These are phyloP conservation scores for Pangasius macronema DNA, from an alignment of 2,797 vertebrate genomes.

Conservation along the genomic window DNA sequence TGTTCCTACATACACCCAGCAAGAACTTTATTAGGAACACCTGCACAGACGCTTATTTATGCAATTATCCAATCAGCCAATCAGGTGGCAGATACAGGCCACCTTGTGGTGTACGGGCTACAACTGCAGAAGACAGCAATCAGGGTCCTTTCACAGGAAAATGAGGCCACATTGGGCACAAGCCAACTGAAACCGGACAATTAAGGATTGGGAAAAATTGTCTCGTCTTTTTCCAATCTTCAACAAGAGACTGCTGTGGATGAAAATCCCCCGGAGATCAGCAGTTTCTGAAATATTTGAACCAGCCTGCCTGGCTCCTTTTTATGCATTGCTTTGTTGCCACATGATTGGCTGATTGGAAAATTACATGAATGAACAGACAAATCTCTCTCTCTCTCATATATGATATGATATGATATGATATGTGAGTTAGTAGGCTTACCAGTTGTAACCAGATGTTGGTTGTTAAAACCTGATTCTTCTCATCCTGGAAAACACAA, in stretches of 20 bases:
- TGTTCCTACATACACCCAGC: not conserved
- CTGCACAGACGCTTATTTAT: not conserved
- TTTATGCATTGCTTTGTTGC: not conserved
- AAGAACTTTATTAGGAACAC: not conserved
- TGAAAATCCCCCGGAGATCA: not conserved
- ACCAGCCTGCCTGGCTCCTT: not conserved
- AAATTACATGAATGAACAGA: too few relatives aligned
- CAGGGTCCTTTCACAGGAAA: not conserved
- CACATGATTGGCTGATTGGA: too few relatives aligned
- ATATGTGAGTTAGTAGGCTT: constrained; percentile 61
- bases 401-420: not conserved
- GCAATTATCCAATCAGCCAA: not conserved
- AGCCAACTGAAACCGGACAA: not conserved
- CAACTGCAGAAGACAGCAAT: not conserved
- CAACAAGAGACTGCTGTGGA: not conserved
- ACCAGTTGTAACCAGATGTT: constrained; percentile 96
- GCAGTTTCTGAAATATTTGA: not conserved
- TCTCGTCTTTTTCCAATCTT: not conserved
- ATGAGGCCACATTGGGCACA: not conserved
- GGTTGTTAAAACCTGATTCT: constrained; percentile 94
- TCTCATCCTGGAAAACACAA: constrained; percentile 85
- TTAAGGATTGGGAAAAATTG: not conserved
- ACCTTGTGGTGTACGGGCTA: not conserved
- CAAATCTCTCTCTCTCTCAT: too few relatives aligned
- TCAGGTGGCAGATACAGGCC: not conserved